Base-by-base conservation (phyloP, 92 coral and sea anemone genomes). In the Porites divaricata region DNA sequence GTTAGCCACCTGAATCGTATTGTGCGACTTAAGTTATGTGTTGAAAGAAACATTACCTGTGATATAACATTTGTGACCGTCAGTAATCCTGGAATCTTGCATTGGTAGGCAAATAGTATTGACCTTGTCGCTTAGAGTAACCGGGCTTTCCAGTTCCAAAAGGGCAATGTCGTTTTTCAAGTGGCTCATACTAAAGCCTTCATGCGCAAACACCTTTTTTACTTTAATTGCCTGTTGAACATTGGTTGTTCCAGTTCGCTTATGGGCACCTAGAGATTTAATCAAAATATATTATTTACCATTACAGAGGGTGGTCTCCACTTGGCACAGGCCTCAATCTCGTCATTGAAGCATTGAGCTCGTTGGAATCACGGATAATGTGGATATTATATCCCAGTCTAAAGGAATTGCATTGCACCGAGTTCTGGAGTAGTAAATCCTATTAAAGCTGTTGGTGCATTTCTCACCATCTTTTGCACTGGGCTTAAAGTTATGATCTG, bases 91-190 rank as follows among this genome's bases (percentile, higher is more conserved):
- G 17, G 15, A 86, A 12, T 83, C 85, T 16, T 77, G 20, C 6
- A 56, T 8, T 8, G 93, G 93, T 0, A 90, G 87, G 23, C 90
- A 90, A 11, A 90, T 90, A 1, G 88, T 76, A 84, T 81, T 90
- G 21, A 90, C 93, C 48, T 90, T 69, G 45, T 67, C 63, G 54
- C 88, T 90, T 48, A 81, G 53, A 8, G 16, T 49, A 4, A 86
- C 53, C 7, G 93, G 74, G 14, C 67, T 68, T 52, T 41, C 80
- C 1, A 90, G 87, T 59, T 86, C 78, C 67, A 90, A 65, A 35
- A 90, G 85, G 0, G 93, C 93, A 35, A 90, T 71, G 83, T 90
- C 93, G 72, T 90, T 67, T 62, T 41, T 76, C 45, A 81, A 24
- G 13, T 86, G 87, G 17, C 88, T n/a, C 69, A 78, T 80, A 62